Percentiles rank a stretch among this genome's conserved stretches.
Evolutionary conservation across 2,113 vertebrate genomes (phyloP).

Genomic region (Gymnobelideus leadbeateri): DNA sequence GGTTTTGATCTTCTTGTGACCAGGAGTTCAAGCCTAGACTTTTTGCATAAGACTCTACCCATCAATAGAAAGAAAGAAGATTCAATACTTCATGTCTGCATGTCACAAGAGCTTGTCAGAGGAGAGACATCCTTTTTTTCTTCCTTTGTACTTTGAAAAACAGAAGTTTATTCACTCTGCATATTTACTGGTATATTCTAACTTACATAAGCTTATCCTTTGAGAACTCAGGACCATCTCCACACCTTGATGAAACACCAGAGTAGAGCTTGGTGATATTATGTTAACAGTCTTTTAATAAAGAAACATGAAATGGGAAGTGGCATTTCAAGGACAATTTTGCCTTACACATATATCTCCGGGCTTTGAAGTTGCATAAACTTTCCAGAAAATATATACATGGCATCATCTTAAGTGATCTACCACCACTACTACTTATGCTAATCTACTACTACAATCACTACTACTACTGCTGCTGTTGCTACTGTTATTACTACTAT

Average conservation of each 20-base stretch:
- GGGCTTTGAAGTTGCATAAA: not conserved
- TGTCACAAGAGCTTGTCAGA: not conserved
- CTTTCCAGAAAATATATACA: not conserved
- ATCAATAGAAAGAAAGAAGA: not conserved
- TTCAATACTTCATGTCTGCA: not conserved
- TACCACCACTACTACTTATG: not conserved
- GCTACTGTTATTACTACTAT: not conserved
- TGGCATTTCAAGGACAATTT: not conserved
- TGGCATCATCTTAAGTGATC: not conserved
- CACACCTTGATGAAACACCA: not conserved
- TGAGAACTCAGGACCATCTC: not conserved
- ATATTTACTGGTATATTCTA: not conserved
- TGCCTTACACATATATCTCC: not conserved
- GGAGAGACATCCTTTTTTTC: not conserved
- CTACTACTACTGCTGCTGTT: too few relatives aligned
- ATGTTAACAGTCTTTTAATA: not conserved
- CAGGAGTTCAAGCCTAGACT: not conserved
- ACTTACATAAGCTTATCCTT: not conserved
- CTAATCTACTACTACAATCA: too few relatives aligned
- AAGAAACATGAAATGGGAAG: not conserved
- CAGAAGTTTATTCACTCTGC: not conserved
- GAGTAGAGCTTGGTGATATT: not conserved
- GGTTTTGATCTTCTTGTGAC: not conserved
- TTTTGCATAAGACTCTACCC: not conserved
- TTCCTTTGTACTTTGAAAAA: not conserved